Conservation (phyloP, 2,797 vertebrate genomes). For the Melanotaenia maccullochi region DNA sequence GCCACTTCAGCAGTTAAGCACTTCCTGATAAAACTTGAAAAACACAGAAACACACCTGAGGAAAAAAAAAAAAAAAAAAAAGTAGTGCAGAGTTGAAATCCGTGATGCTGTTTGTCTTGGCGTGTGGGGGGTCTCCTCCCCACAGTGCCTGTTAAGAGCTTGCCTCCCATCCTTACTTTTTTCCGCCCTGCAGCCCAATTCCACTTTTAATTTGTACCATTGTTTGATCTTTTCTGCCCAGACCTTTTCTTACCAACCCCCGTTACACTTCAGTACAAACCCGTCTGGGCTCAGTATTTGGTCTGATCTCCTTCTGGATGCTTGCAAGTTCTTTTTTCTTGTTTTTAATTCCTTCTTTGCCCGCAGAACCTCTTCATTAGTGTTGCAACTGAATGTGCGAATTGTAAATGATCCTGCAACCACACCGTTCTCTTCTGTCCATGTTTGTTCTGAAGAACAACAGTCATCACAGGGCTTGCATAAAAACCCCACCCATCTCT, state of each 20-base stretch:
- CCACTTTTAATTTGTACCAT: conserved; percentile 70
- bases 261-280: background rate
- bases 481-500: conserved; percentile 1
- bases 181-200: conserved; percentile 64
- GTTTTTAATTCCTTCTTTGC: conserved; percentile 68
- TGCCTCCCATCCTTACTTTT: conserved; percentile 30
- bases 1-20: conserved; percentile 75
- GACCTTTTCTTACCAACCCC: conserved; percentile 69
- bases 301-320: conserved; percentile 73
- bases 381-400: conserved; percentile 87
- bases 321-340: conserved; percentile 56
- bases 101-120: conserved; percentile 67
- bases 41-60: conserved; percentile 50
- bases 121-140: conserved; percentile 38
- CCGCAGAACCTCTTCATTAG: conserved; percentile 69
- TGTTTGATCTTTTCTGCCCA: conserved; percentile 22
- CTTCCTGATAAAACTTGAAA: conserved; percentile 94
- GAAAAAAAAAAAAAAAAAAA: conserved; percentile 12
- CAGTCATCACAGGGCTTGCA: conserved; percentile 80
- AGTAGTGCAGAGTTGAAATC: conserved; percentile 61
- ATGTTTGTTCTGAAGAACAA: conserved; percentile 82
- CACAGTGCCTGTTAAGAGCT: conserved; percentile 47
- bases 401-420: conserved; percentile 84
- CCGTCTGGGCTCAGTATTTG: conserved; percentile 77
- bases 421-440: conserved; percentile 77